phyloP scores from a whole-genome alignment of 2,888 invertebrate genomes.

The Hypselothyrea guttata region DNA sequence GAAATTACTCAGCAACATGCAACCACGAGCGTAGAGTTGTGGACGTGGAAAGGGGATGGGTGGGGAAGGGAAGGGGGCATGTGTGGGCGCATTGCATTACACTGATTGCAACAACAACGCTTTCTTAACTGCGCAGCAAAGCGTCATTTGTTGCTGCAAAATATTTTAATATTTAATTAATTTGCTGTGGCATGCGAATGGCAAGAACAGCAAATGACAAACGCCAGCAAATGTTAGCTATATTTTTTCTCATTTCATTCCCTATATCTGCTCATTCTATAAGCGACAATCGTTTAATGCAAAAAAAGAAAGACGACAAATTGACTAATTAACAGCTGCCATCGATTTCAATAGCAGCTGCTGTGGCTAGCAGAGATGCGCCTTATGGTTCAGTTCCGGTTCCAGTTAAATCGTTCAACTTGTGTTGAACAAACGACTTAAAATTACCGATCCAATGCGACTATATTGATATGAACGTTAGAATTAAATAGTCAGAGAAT shows the following conservation, averaged over 20 bases:
- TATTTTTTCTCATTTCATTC: slow-evolving; percentile 22
- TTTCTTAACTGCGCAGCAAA: not conserved
- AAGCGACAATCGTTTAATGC: slow-evolving; percentile 18
- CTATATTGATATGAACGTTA: too few species aligned
- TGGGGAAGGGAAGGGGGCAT: slow-evolving; percentile 3
- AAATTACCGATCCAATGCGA: too few species aligned
- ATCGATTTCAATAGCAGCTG: slow-evolving; percentile 19
- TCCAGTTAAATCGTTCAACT: too few species aligned
- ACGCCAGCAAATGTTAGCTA: slow-evolving; percentile 8
- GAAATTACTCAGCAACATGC: slow-evolving; percentile 64
- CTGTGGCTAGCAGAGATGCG: not conserved
- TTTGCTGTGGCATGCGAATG: too few species aligned
- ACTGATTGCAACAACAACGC: slow-evolving; percentile 15
- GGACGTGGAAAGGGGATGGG: slow-evolving; percentile 9
- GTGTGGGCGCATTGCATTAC: slow-evolving; percentile 18
- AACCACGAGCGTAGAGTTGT: slow-evolving; percentile 31
- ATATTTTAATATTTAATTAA: slow-evolving; percentile 32
- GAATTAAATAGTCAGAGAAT: too few species aligned
- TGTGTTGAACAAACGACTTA: too few species aligned
- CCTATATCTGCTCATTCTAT: slow-evolving; percentile 9
- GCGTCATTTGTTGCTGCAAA: slow-evolving; percentile 28
- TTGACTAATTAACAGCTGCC: slow-evolving; percentile 50
- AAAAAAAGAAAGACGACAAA: too few species aligned
- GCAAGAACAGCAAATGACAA: slow-evolving; percentile 20
- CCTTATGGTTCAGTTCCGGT: too few species aligned